Evolutionary conservation across 2,113 vertebrate species (phyloP), one percentile per base, ranked within the genome.

Genomic region (Takifugu bimaculatus): DNA sequence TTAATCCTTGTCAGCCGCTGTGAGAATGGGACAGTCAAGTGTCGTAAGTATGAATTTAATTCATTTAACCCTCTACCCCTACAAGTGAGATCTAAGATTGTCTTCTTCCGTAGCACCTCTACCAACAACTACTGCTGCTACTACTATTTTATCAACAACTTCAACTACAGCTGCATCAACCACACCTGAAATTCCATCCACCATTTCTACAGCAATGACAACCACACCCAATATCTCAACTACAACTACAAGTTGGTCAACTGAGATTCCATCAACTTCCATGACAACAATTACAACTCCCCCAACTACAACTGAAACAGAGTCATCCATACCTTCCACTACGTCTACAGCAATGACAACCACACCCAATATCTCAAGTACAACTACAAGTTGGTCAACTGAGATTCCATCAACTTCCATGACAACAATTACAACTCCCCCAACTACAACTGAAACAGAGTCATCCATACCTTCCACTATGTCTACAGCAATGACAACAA

Each of bases 11-110:
- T 55, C 35, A 91, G 88, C 53, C 7, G 1, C 4, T 90, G 90
- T 74, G 47, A 52, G 50, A 55, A 74, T 44, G 89, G 86, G 68
- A 53, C 1, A 13, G 42, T 90, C 2, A 13, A 29, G 2, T 91
- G 89, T 29, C 0, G 87, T 89, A 69, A 88, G 88, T 87, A 70
- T 49, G 10, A 57, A 47, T 32, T n/a, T 14, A 6, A 7, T 62
- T 52, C 2, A 29, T 43, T 25, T 14, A 20, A 20, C 20, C 20
- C 20, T 20, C 20, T 20, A 20, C 20, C 20, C 20, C 20, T 20
- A 20, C 20, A 20, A 20, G 1, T 20, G 20, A 32, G 29, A 6
- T 32, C 2, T 32, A 32, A 32, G 29, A 1, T 32, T 6, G 29
- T 60, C 32, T 68, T 2, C 11, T 28, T 44, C 64, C 48, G 44